A percentile compares a stretch with the other conserved stretches of the same genome.
Evolutionary conservation across 1,140 invertebrate genomes (phyloP).

Genomic region (Pseudobourletiella spinata): DNA sequence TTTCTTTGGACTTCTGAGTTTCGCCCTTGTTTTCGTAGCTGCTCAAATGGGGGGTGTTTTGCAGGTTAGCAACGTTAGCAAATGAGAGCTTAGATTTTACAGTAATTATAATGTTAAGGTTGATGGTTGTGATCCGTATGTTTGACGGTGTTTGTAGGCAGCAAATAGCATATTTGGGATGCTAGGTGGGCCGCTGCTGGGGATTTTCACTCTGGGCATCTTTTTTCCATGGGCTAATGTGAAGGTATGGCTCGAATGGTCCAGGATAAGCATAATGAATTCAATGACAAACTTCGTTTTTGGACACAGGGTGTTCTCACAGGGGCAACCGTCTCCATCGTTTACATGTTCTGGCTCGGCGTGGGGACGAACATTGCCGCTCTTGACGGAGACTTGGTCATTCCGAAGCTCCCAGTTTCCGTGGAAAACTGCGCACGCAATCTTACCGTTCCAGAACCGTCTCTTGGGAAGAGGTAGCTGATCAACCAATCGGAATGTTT

Average conservation of each 20-base stretch:
- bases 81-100: constrained; percentile 16
- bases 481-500: neutral
- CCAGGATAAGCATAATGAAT: neutral
- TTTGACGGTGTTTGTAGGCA: no score
- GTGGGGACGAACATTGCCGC: constrained; percentile 68
- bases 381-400: constrained; percentile 52
- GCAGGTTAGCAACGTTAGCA: constrained; percentile 43
- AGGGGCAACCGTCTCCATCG: constrained; percentile 59
- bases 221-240: constrained; percentile 65
- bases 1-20: constrained; percentile 15
- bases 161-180: constrained; percentile 12
- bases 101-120: neutral
- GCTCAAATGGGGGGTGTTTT: constrained; percentile 59
- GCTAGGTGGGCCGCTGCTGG: constrained; percentile 39
- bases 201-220: constrained; percentile 77
- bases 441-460: neutral
- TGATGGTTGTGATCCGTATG: neutral
- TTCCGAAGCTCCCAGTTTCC: constrained; percentile 54
- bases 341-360: constrained; percentile 70
- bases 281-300: neutral
- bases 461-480: neutral
- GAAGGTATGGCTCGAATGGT: constrained; percentile 35
- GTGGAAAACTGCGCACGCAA: constrained; percentile 67
- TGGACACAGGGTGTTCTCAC: constrained; percentile 49
- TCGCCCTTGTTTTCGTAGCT: constrained; percentile 20